These are phyloP conservation scores for Pharmacophagus antenor DNA, from an alignment of 2,888 invertebrate species.

Conservation along the genomic window DNA sequence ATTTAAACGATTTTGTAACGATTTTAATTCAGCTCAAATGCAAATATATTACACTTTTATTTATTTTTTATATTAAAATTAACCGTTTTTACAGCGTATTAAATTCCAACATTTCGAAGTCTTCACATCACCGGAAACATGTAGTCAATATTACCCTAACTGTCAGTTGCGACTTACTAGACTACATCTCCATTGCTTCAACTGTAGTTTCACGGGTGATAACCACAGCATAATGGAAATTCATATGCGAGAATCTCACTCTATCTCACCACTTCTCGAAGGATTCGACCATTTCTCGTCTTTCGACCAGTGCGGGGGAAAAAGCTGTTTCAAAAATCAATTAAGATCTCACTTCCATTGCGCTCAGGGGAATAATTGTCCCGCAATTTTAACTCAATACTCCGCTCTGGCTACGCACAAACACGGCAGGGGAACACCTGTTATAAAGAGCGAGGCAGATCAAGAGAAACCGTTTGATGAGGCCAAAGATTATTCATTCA, in stretches of 20 bases:
- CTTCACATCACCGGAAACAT: constrained; percentile 82
- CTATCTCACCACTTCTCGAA: constrained; percentile 89
- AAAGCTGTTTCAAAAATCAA: constrained; percentile 75
- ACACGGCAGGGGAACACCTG: constrained; percentile 71
- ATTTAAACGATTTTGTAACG: constrained; percentile 9
- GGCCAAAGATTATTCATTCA: constrained; percentile 77
- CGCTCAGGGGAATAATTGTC: constrained; percentile 72
- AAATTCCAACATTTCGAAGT: constrained; percentile 84
- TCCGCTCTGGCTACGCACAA: constrained; percentile 76
- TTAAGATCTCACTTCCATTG: constrained; percentile 74
- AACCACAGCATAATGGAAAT: constrained; percentile 88
- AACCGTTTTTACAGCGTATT: constrained; percentile 62
- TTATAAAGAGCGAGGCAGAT: constrained; percentile 66
- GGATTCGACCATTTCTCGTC: constrained; percentile 90
- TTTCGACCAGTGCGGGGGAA: constrained; percentile 73
- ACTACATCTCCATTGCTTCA: constrained; percentile 92
- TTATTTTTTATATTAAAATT: background rate
- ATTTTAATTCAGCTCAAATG: background rate
- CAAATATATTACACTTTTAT: background rate
- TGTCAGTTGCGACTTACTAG: constrained; percentile 85
- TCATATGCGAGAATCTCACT: constrained; percentile 93
- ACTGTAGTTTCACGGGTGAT: constrained; percentile 92
- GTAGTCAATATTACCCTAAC: constrained; percentile 84
- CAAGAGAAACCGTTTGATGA: constrained; percentile 68
- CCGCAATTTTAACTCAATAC: constrained; percentile 74